phyloP scores from a whole-genome alignment of 2,797 vertebrate genomes.

The Otolemur crassicaudatus region DNA sequence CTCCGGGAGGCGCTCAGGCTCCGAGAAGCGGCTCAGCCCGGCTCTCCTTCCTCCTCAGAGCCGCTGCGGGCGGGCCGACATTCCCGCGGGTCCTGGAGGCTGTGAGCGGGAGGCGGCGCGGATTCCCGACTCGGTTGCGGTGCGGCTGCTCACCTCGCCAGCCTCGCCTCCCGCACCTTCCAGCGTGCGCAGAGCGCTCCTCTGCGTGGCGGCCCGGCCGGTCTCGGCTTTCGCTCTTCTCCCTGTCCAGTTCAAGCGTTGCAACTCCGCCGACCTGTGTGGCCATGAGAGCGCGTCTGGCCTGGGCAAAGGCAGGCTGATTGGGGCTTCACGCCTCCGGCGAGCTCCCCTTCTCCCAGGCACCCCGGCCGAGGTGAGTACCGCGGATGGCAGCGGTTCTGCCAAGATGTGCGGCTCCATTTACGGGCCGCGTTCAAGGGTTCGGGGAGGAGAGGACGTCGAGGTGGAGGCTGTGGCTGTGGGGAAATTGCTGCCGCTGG shows the following conservation, averaged over 20 bases:
- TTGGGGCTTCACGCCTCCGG: not conserved
- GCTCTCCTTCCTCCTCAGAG: conserved; percentile 9
- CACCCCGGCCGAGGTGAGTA: conserved; percentile 65
- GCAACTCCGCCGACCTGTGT: conserved; percentile 17
- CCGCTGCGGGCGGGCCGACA: conserved; percentile 45
- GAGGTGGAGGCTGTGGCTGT: conserved; percentile 26
- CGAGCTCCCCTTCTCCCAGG: not conserved
- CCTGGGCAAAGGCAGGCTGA: not conserved
- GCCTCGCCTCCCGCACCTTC: conserved; percentile 22
- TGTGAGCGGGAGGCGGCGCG: conserved; percentile 37
- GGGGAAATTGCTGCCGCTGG: conserved; percentile 84
- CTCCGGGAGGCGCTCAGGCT: conserved; percentile 81
- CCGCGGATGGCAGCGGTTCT: not conserved
- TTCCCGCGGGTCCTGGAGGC: conserved; percentile 63
- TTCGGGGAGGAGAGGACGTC: conserved; percentile 35
- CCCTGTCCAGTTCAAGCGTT: not conserved
- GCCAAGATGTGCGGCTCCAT: not conserved
- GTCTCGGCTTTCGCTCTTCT: conserved; percentile 29
- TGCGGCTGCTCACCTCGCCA: conserved; percentile 27
- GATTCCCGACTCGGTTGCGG: conserved; percentile 25
- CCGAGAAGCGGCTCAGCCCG: conserved; percentile 59
- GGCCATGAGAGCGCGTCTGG: not conserved
- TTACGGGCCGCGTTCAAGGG: not conserved
- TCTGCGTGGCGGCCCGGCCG: not conserved
- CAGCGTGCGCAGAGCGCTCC: not conserved